Base-by-base conservation (phyloP, 2,888 invertebrate genomes). In the Lamellibrachia satsuma region DNA sequence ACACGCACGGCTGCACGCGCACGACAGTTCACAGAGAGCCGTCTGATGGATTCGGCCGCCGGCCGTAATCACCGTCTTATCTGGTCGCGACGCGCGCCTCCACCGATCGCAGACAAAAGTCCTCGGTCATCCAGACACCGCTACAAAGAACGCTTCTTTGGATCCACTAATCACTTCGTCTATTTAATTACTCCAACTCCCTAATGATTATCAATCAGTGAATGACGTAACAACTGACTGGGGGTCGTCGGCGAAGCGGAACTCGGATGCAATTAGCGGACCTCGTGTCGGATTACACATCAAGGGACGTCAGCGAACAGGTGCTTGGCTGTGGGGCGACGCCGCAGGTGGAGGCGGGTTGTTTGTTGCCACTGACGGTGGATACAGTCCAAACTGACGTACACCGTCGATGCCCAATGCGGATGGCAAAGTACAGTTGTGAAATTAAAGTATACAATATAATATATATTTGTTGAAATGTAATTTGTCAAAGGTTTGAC, bases 271-370 rank as follows among this genome's bases (percentile, higher is more conserved):
- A 75, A 75, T 75, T 75, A 75, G 22, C 75, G 75, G 75, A 1
- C 15, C 75, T 75, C 75, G 75, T 75, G 75, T 75, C 75, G 75
- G 75, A 75, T 75, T 75, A 75, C 75, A 75, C 22, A 75, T 75
- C 75, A 75, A 75, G n/a, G 75, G 75, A 15, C 6, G 75, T n/a
- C 75, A n/a, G 22, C 75, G 75, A 75, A 75, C 75, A 75, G 75
- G 75, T 75, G 75, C 75, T 39, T 39, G 39, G 39, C 39, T 39
- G 39, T 39, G 39, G n/a, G 75, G 6, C 22, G 15, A 1, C 22
- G 75, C 75, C 75, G 75, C 75, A 15, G 22, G 75, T 75, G 6
- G 39, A 39, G 39, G 39, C 39, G 0, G 39, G 39, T 39, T 39
- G 39, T 39, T 39, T 39, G 39, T 39, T 39, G 39, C 39, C 39